phyloP scores from a whole-genome alignment of 2,797 vertebrate genomes.

The Malacoctenus gilli region DNA sequence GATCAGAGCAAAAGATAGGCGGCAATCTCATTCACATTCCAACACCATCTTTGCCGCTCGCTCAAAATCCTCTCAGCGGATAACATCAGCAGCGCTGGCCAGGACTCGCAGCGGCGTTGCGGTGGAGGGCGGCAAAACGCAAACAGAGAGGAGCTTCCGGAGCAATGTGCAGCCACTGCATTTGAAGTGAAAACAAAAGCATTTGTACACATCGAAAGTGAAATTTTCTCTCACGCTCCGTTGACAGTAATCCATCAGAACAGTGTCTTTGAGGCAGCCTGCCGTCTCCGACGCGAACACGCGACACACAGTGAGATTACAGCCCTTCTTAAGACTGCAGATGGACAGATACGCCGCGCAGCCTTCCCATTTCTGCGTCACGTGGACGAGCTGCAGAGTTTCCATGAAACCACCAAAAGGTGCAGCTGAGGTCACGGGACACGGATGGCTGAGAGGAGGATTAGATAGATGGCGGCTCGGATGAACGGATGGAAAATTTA shows the following conservation, averaged over 20 bases:
- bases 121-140: slow-evolving; percentile 7
- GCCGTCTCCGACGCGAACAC: slow-evolving; percentile 18
- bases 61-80: slow-evolving; percentile 44
- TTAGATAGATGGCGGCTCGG: slow-evolving; percentile 23
- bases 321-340: slow-evolving; percentile 28
- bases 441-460: slow-evolving; percentile 16
- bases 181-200: too few species aligned
- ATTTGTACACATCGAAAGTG: too few species aligned
- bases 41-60: slow-evolving; percentile 28
- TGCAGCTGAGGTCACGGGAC: slow-evolving; percentile 27
- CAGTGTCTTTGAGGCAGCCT: slow-evolving; percentile 38
- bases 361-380: slow-evolving; percentile 37
- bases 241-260: slow-evolving; percentile 46
- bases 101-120: slow-evolving; percentile 13
- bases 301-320: slow-evolving; percentile 54
- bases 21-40: slow-evolving; percentile 58
- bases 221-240: slow-evolving; percentile 11
- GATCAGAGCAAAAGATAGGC: slow-evolving; percentile 61
- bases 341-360: slow-evolving; percentile 44
- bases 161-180: too few species aligned
- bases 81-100: slow-evolving; percentile 27
- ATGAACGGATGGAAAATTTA: slow-evolving; percentile 25
- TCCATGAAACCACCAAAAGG: slow-evolving; percentile 39
- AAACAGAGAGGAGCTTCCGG: neutral
- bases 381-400: slow-evolving; percentile 49